Base-by-base conservation (phyloP, 2,113 vertebrate genomes). In the Xenopus tropicalis region DNA sequence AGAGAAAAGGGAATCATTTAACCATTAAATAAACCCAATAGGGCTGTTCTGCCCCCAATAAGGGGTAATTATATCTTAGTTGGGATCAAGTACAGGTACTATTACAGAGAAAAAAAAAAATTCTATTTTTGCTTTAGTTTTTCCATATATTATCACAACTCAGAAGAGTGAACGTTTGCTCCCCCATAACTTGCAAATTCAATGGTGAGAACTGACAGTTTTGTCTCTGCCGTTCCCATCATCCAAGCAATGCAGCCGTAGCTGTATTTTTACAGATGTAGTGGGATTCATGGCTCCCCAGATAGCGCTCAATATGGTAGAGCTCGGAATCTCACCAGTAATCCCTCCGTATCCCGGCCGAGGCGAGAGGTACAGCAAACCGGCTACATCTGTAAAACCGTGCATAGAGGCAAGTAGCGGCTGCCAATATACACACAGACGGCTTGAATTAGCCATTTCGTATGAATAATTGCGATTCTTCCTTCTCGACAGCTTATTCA, bases 361-460 rank as follows among this genome's bases (percentile, higher is more conserved):
- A 59, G 57, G 57, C 10, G 14, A 24, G 57, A 59, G 21, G 22
- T 22, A n/a, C n/a, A 16, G 21, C 11, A 20, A 58, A 54, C 22
- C 43, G 25, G 46, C 67, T 11, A 20, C 19, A 46, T 73, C 22
- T 17, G 56, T 59, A 66, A 46, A n/a, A 11, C 58, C 17, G 13
- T 21, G 29, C 44, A 24, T 46, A 29, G 37, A 24, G 54, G 37
- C 5, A 19, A 43, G 69, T 70, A 25, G 43, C 13, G 59, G 19
- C 21, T 61, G 69, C 69, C 69, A 71, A 71, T 21, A 19, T 61
- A 69, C 25, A 71, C 57, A 71, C 69, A 71, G 58, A 71, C 69
- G 48, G 44, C 21, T 61, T 71, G 59, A 71, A 71, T 71, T 71
- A 71, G 58, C 61, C 14, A 48, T 62, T 71, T 37, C 46, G 62